Base-by-base conservation (phyloP, 2,888 invertebrate species). In the Dasypolia templi region DNA sequence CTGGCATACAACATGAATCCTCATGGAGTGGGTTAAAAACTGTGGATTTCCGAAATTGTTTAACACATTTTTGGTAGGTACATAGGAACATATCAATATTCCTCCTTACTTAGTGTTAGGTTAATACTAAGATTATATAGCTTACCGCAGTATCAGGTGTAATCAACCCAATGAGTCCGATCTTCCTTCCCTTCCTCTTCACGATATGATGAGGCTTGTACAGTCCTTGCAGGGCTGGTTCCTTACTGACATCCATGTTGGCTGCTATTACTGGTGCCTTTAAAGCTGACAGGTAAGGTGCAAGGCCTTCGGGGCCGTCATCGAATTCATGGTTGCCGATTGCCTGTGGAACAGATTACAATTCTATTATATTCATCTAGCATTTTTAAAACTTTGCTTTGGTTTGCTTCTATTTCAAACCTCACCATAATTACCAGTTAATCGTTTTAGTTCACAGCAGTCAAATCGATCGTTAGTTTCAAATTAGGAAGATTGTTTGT, bases 311-410 rank as follows among this genome's bases (percentile, higher is more conserved):
- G 0, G 98, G 96, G 0, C 97, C 97, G 79, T 98, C 97, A 89
- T 99, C 99, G 85, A 99, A 99, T 89, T 99, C 99, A 87, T 99
- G 98, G 91, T 98, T 98, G 0, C 98, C 98, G 14, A 98, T 93
- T 0, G 98, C 98, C 98, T 98, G 92, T 83, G 90, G 75, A 75
- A 72, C 11, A 72, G 5, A 70, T n/a, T 39, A 11, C 22, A 17
- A 17, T 59, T 32, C 9, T 29, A n/a, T n/a, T 62, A 32, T 19
- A 4, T 29, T 22, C 14, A 46, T 19, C 11, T 49, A 19, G 0
- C 9, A 44, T 32, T 61, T 56, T 11, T 32, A 11, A 11, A 32
- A 32, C 32, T 32, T 56, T 22, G 11, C 32, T 35, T 2, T 7
- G 6, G 19, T 63, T 26, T 6, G 5, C 14, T 35, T n/a, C 2